Conservation (phyloP, 2,888 invertebrate species). For the Eucera pruinosa region DNA sequence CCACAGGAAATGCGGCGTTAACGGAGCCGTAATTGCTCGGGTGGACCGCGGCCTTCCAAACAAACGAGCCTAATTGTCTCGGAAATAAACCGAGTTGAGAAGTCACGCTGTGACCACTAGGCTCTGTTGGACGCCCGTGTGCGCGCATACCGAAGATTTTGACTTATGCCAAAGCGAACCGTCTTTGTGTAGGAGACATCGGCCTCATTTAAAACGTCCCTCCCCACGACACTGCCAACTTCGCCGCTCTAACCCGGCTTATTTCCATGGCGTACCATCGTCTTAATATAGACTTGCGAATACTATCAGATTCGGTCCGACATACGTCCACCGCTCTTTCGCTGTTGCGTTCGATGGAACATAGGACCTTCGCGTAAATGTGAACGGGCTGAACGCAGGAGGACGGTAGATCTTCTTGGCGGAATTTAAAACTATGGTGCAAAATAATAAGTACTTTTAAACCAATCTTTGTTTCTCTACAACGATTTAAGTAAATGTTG, state of each 20-base stretch:
- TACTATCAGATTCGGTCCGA: slow-evolving; percentile 76
- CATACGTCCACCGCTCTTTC: slow-evolving; percentile 55
- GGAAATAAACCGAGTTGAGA: slow-evolving; percentile 79
- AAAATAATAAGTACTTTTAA: too few relatives aligned
- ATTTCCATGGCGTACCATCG: slow-evolving; percentile 81
- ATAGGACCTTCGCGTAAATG: neutral
- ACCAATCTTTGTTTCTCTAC: too few relatives aligned
- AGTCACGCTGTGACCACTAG: slow-evolving; percentile 36
- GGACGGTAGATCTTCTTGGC: too few relatives aligned
- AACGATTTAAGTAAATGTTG: too few relatives aligned
- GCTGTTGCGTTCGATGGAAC: slow-evolving; percentile 32
- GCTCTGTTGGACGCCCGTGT: slow-evolving; percentile 67
- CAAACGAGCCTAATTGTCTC: slow-evolving; percentile 84
- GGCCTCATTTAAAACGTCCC: slow-evolving; percentile 64
- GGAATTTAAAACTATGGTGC: too few relatives aligned
- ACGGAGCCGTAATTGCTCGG: slow-evolving; percentile 82
- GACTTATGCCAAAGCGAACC: slow-evolving; percentile 83
- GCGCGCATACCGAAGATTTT: slow-evolving; percentile 79
- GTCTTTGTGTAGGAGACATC: slow-evolving; percentile 79
- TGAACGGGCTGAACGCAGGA: too few relatives aligned
- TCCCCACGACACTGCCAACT: slow-evolving; percentile 42
- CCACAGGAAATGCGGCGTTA: slow-evolving; percentile 80
- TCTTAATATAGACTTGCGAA: slow-evolving; percentile 82
- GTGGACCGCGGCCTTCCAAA: slow-evolving; percentile 79
- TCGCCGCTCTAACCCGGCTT: slow-evolving; percentile 72